Evolutionary conservation across 2,888 invertebrate genomes (phyloP), one percentile per base, ranked within the genome.

Genomic region (Conistra vaccinii): DNA sequence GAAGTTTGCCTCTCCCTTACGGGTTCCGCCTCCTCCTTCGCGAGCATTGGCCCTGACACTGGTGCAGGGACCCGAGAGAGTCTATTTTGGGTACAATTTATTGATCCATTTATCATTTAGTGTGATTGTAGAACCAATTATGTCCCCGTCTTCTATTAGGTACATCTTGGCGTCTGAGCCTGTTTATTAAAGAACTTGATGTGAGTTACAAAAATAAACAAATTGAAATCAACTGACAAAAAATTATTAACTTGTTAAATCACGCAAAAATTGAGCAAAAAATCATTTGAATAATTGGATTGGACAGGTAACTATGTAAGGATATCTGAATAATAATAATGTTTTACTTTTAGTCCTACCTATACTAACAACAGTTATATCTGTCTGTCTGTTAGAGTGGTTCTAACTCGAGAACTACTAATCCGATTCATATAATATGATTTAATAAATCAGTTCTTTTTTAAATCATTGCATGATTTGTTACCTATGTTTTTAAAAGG

Each of bases 251-350:
- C 29, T 12, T 17, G 29, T 29, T 29, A 0, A 23, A 32, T 6
- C n/a, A 73, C 6, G 53, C 17, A 10, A 72, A 35, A 6, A 72
- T 73, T 42, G 23, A 42, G 32, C 42, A 71, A 71, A 26, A 73
- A 55, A 14, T 6, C 1, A 4, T n/a, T 12, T 55, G 45, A 48
- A 48, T 20, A 6, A 48, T 48, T 6, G 20, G 45, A n/a, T n/a
- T n/a, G 20, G 48, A 45, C 45, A 45, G 45, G 17, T 48, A 20
- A 20, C 20, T 48, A 7, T 42, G 4, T n/a, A n/a, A n/a, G n/a
- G n/a, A 35, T 6, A 6, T 35, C 6, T 32, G 7, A 17, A n/a
- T 45, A 6, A n/a, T n/a, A n/a, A n/a, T 20, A 3, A 10, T n/a
- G 14, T 23, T 7, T 12, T 12, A 20, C 42, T 9, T 20, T 23